Evolutionary conservation across 2,888 invertebrate species (phyloP).

Genomic region (Glyphotaelius pellucidus): DNA sequence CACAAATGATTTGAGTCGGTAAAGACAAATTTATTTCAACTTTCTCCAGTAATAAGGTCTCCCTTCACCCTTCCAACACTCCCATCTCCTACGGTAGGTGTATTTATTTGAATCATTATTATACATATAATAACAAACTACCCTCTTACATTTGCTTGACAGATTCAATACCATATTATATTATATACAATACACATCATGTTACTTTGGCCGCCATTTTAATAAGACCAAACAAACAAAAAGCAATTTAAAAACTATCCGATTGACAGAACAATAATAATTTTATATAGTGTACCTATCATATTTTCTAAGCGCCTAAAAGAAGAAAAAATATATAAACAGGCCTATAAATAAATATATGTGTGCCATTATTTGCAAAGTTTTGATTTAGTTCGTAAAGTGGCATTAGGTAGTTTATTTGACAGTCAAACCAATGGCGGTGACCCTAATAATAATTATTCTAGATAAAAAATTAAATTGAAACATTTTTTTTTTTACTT

Average conservation of each 20-base stretch:
- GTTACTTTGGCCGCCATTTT: not conserved
- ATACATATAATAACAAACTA: not conserved
- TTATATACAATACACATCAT: not conserved
- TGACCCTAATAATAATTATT: not conserved
- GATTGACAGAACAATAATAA: not conserved
- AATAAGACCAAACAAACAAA: not conserved
- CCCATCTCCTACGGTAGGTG: not conserved
- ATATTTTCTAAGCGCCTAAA: not conserved
- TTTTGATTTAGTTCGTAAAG: not conserved
- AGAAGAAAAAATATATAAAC: not conserved
- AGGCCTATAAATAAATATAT: not conserved
- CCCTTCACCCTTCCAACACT: not conserved
- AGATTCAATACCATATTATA: not conserved
- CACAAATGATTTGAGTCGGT: not conserved
- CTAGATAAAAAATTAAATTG: slow-evolving; percentile 2
- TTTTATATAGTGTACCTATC: not conserved
- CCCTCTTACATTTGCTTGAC: not conserved
- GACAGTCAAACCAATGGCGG: not conserved
- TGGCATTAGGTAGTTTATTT: not conserved
- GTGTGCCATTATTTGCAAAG: not conserved
- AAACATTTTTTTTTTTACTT: slow-evolving; percentile 7
- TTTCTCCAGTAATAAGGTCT: slow-evolving; percentile 5
- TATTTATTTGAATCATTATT: not conserved
- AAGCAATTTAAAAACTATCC: not conserved
- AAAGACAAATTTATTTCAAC: slow-evolving; percentile 32